phyloP scores from a whole-genome alignment of 2,888 invertebrate species.

The Leptopilina syphax region DNA sequence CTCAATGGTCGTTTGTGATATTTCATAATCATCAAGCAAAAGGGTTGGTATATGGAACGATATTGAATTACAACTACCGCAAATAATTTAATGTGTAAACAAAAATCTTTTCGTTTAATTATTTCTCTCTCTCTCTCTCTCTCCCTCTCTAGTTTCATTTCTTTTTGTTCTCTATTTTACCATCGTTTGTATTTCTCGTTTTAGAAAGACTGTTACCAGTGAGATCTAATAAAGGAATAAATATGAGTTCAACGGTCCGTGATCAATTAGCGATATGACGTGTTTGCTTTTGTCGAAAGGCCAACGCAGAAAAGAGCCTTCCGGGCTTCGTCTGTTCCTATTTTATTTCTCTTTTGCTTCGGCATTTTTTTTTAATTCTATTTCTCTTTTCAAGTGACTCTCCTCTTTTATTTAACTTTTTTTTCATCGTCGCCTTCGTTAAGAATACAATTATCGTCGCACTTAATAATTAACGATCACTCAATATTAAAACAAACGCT shows the following conservation, averaged over 20 bases:
- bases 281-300: slow-evolving; percentile 27
- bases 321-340: slow-evolving; percentile 22
- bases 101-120: slow-evolving; percentile 39
- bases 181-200: slow-evolving; percentile 1
- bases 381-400: slow-evolving; percentile 1
- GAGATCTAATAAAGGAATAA: slow-evolving; percentile 47
- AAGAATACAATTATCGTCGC: slow-evolving; percentile 33
- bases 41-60: slow-evolving; percentile 55
- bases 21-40: slow-evolving; percentile 61
- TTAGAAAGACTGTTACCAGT: neutral
- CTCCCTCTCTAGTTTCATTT: neutral
- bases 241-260: slow-evolving; percentile 45
- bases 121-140: neutral
- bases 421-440: neutral
- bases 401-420: slow-evolving; percentile 2
- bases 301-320: slow-evolving; percentile 6
- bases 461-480: slow-evolving; percentile 32
- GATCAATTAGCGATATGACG: slow-evolving; percentile 46
- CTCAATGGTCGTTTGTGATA: slow-evolving; percentile 59
- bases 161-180: neutral
- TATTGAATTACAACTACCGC: slow-evolving; percentile 59
- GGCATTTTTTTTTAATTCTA: neutral
- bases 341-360: slow-evolving; percentile 20
- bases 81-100: slow-evolving; percentile 6
- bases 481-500: slow-evolving; percentile 6